Evolutionary conservation across 2,797 vertebrate species (phyloP), one percentile per base, ranked within the genome.

Genomic region (Nyctalus aviator): DNA sequence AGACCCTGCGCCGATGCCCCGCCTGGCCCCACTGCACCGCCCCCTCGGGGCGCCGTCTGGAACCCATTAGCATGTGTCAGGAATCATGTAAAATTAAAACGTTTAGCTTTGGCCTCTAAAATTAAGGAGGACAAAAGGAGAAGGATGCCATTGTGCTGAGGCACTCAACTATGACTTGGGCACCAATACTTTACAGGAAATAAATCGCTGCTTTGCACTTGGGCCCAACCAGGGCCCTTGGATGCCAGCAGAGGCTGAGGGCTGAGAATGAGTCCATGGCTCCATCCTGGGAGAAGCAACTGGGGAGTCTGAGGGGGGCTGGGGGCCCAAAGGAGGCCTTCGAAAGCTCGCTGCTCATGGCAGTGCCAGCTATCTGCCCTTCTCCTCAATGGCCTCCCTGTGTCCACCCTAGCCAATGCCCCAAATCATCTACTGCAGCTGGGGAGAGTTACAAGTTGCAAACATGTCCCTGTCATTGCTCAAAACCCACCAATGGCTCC

Each of bases 1-100:
- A 98, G 98, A 98, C 98, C 98, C 98, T 98, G 98, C 98, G 98
- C 98, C 98, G 99, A 99, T 98, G 98, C 98, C 98, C 99, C 83
- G 99, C 98, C 98, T 30, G 57, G 59, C 98, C 95, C 97, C 98
- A 89, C 97, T 97, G 96, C 77, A 37, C 3, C 0, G 78, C 96
- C 32, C 46, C 93, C 93, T 89, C 0, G 53, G 89, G 94, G 72
- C 68, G 92, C 94, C 59, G 96, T 97, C 98, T 98, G 98, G 97
- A 98, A 97, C 87, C 96, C 95, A 98, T 98, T 97, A 98, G 97
- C 96, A 95, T 97, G 98, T 98, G 98, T 98, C 98, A 97, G 96
- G 96, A 98, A 97, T 98, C 98, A 98, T 96, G 96, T 96, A 97
- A 98, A 98, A 98, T 98, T 98, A 98, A 98, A 98, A 98, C 97